Percentiles rank a stretch among this genome's conserved stretches.
These are phyloP conservation scores for Chinchilla lanigera DNA, from an alignment of 2,113 vertebrate genomes.

Conservation along the genomic window DNA sequence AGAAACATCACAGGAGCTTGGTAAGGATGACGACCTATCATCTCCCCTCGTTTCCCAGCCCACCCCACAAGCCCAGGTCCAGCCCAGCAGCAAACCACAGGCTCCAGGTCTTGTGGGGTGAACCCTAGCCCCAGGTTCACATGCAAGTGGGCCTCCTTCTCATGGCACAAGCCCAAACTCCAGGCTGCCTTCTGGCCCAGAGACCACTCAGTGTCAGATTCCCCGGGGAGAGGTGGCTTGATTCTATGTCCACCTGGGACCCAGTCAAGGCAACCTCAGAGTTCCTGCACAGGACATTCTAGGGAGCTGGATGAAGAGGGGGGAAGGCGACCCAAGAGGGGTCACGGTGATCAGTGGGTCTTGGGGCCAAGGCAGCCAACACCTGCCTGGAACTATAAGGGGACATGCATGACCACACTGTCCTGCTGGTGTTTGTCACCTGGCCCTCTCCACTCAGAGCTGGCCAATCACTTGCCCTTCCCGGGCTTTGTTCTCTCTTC, in stretches of 20 bases:
- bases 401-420: background rate
- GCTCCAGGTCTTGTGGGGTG: background rate
- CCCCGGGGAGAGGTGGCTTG: background rate
- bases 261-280: background rate
- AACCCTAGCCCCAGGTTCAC: background rate
- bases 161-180: background rate
- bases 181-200: background rate
- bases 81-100: background rate
- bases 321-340: background rate
- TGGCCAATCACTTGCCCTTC: background rate
- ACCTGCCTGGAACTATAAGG: background rate
- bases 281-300: background rate
- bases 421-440: background rate
- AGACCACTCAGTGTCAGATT: background rate
- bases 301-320: background rate
- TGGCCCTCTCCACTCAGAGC: background rate
- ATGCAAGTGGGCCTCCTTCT: background rate
- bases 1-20: background rate
- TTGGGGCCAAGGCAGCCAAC: too few species aligned
- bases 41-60: fast-evolving
- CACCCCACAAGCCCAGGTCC: too few species aligned
- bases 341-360: fast-evolving
- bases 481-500: background rate
- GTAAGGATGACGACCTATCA: fast-evolving
- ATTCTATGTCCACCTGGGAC: fast-evolving